Evolutionary conservation across 1,140 invertebrate species (phyloP).

Genomic region (Drosophila pandora): DNA sequence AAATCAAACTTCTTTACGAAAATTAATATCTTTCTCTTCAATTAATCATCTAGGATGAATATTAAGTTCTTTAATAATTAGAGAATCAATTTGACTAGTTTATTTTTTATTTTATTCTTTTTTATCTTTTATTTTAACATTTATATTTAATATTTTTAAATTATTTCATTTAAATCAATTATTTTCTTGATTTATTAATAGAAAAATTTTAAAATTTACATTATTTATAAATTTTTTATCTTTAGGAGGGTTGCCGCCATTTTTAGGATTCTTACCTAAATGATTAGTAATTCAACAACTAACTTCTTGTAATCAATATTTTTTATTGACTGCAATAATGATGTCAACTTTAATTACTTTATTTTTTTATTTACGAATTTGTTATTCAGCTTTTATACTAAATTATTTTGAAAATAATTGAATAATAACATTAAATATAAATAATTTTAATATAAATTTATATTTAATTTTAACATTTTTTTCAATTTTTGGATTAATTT

Average conservation of each 20-base stretch:
- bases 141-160: slow-evolving; percentile 84
- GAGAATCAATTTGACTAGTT: slow-evolving; percentile 81
- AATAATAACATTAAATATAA: slow-evolving; percentile 41
- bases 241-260: slow-evolving; percentile 85
- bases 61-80: slow-evolving; percentile 79
- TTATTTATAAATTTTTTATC: slow-evolving; percentile 85
- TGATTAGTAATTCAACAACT: slow-evolving; percentile 84
- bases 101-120: slow-evolving; percentile 84
- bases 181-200: slow-evolving; percentile 76
- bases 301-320: slow-evolving; percentile 79
- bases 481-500: slow-evolving; percentile 71
- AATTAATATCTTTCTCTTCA: slow-evolving; percentile 85
- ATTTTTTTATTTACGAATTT: slow-evolving; percentile 84
- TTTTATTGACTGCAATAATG: slow-evolving; percentile 83
- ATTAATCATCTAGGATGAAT: slow-evolving; percentile 86
- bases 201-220: slow-evolving; percentile 83
- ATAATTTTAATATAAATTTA: slow-evolving; percentile 55
- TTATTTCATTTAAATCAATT: slow-evolving; percentile 84
- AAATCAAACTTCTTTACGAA: slow-evolving; percentile 84
- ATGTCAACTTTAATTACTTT: slow-evolving; percentile 84
- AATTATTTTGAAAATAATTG: slow-evolving; percentile 83
- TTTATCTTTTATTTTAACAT: slow-evolving; percentile 79
- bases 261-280: slow-evolving; percentile 85
- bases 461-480: slow-evolving; percentile 80
- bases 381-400: slow-evolving; percentile 82